Percentiles rank a stretch among this genome's conserved stretches.
These are phyloP conservation scores for Nomada lathburiana DNA, from an alignment of 2,888 invertebrate genomes.

Conservation along the genomic window DNA sequence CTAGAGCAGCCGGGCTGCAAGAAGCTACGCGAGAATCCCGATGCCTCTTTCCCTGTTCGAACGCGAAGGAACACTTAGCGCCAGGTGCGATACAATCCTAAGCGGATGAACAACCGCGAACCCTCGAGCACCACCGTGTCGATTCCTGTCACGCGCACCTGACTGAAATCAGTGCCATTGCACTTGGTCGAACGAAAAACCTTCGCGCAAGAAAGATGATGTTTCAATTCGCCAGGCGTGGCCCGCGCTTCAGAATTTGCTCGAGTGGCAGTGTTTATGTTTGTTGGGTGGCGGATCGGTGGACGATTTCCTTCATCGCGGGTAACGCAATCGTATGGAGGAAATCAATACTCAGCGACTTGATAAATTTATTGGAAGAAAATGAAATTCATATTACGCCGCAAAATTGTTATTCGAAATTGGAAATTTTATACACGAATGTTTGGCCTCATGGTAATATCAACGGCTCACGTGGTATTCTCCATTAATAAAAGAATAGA, in stretches of 20 bases:
- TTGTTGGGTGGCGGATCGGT: too few species aligned
- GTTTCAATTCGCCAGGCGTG: slow-evolving; percentile 56
- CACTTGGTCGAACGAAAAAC: slow-evolving; percentile 50
- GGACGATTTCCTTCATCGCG: too few species aligned
- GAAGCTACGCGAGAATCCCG: slow-evolving; percentile 45
- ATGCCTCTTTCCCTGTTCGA: slow-evolving; percentile 43
- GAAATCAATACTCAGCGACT: too few species aligned
- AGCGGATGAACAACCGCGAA: slow-evolving; percentile 46
- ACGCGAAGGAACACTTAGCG: slow-evolving; percentile 59
- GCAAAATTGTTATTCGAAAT: too few species aligned
- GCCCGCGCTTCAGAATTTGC: slow-evolving; percentile 11
- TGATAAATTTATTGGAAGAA: too few species aligned
- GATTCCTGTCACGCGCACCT: slow-evolving; percentile 67
- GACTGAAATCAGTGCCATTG: slow-evolving; percentile 55
- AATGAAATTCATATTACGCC: too few species aligned
- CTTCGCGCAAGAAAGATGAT: slow-evolving; percentile 62
- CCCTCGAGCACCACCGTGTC: slow-evolving; percentile 26
- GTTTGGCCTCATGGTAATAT: too few species aligned
- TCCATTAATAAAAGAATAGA: slow-evolving; percentile 4
- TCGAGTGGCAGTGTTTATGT: too few species aligned
- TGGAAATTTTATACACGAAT: too few species aligned
- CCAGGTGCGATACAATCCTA: slow-evolving; percentile 56
- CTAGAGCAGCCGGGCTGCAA: background rate
- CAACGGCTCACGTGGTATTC: background rate
- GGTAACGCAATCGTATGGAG: too few species aligned